Evolutionary conservation across 2,888 invertebrate genomes (phyloP), one percentile per base, ranked within the genome.

Genomic region (Diloba caeruleocephala): DNA sequence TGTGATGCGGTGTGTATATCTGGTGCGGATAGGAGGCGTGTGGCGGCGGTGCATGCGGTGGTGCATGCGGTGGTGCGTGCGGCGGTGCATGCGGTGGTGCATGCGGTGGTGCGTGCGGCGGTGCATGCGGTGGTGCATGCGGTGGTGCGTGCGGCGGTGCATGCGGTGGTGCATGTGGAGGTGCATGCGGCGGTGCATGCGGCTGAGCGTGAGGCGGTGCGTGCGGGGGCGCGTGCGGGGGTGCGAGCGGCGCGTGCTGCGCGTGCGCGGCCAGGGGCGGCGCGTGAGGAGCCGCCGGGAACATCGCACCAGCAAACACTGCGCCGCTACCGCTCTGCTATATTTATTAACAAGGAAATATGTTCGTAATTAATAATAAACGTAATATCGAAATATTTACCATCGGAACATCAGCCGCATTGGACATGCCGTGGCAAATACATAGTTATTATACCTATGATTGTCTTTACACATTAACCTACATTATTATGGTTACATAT

Each of bases 1-100:
- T 92, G 42, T 92, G 92, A 31, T 91, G 92, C 48, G 81, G 80
- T 14, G 62, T 53, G 65, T 89, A 92, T 14, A 92, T 78, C 60
- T 85, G 89, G 36, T 87, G 90, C 2, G 85, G 82, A 63, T 90
- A 89, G 0, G 84, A 32, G 1, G 66, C 42, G 19, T 65, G 60
- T 0, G 50, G 58, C 9, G 39, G 45, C 1, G 88, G 54, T 0
- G 55, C 1, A 2, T n/a, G 4, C 13, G 17, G 84, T 41, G 84
- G 85, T 0, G 84, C 77, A 74, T 75, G 88, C 53, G 88, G 83
- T 77, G 1, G 78, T 80, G 19, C 79, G 51, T 39, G 56, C 0
- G 53, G 81, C 1, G 86, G 82, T 0, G 60, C 42, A 43, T 51
- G 36, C 0, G 32, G 29, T 1, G 41, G 29, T 1, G 39, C 29